A percentile compares a stretch with the other conserved stretches of the same genome.
Conservation (phyloP, 2,888 invertebrate species). For the Busseola fusca region DNA sequence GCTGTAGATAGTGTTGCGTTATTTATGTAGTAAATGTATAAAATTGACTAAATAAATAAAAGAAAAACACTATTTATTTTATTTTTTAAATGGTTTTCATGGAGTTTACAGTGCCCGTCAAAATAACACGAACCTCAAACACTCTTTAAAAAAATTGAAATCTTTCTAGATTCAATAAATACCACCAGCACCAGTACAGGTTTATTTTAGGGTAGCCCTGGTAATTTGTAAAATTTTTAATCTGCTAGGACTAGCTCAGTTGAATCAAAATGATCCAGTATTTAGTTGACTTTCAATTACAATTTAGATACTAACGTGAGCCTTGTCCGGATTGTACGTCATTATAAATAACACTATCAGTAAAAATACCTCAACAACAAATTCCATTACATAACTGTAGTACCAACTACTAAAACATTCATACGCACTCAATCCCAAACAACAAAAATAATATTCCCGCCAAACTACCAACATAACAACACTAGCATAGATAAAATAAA, state of each 20-base stretch:
- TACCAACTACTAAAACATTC: slow-evolving; percentile 41
- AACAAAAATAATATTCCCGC: slow-evolving; percentile 43
- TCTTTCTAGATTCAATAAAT: too few species aligned
- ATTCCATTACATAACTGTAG: slow-evolving; percentile 13
- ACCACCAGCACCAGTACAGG: too few species aligned
- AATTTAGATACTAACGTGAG: too few species aligned
- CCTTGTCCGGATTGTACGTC: too few species aligned
- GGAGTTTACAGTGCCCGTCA: neutral
- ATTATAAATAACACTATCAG: neutral
- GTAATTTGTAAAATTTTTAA: too few species aligned
- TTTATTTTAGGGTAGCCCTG: too few species aligned
- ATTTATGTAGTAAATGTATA: too few species aligned
- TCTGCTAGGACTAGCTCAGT: too few species aligned
- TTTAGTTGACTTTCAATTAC: too few species aligned
- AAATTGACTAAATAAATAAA: neutral
- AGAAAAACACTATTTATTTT: neutral
- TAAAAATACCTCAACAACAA: neutral
- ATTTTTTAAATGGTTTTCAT: neutral
- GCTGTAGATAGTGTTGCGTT: too few species aligned
- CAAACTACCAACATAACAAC: slow-evolving; percentile 58
- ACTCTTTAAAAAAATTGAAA: neutral
- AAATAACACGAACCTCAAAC: neutral
- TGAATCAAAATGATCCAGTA: too few species aligned
- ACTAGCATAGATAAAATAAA: slow-evolving; percentile 61
- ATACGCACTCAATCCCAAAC: slow-evolving; percentile 42